Evolutionary conservation across 2,888 invertebrate species (phyloP), one percentile per base, ranked within the genome.

Genomic region (Hesperia comma): DNA sequence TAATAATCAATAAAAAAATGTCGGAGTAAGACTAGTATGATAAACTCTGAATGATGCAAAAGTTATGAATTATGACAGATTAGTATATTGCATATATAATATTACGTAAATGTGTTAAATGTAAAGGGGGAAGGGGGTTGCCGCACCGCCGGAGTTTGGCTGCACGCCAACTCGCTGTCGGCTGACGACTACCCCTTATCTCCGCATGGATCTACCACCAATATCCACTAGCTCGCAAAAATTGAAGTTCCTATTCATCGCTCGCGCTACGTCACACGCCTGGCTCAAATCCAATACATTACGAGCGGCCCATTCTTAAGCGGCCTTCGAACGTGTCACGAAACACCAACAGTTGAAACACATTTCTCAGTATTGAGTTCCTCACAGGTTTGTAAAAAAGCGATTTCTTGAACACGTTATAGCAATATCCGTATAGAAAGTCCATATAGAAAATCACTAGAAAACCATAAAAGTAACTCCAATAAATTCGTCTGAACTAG

Each of bases 81-180:
- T 49, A 56, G 56, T 71, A 68, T 68, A 70, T 72, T 62, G 70
- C 69, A 73, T 74, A 70, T 67, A 70, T 70, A 56, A 67, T 70
- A 71, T 78, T 78, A 80, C 77, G 78, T 84, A 85, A 79, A 77
- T 76, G 77, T 78, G 75, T 72, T 76, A 76, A 79, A 77, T 63
- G 70, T 69, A 71, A 69, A 72, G 15, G 70, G 70, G 66, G 70
- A 37, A 32, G 72, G 74, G 72, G 71, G 70, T 73, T 72, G 69
- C 72, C 75, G 77, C 76, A 74, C 73, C 72, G 75, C 72, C 70
- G 73, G 70, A 68, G 71, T 73, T 81, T 88, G 89, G 88, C 87
- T 54, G 56, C 43, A 67, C 71, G 87, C 89, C 88, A 89, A 77
- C 75, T 40, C 77, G 78, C 81, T 80, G 84, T 83, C 83, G 76